Base-by-base conservation (phyloP, 2,888 invertebrate genomes). In the Gymnosoma rotundatum region DNA sequence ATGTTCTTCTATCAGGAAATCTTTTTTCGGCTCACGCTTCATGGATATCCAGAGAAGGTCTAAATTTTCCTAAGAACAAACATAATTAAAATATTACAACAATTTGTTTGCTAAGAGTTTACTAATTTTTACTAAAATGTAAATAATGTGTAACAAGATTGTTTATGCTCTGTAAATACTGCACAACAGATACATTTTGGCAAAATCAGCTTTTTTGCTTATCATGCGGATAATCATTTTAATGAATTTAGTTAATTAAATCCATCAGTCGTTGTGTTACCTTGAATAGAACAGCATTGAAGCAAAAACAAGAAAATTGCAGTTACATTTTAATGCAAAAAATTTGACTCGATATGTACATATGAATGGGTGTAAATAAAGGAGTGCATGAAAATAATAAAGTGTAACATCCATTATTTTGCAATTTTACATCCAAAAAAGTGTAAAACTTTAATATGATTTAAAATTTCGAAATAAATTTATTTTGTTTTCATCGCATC, bases 191-290 rank as follows among this genome's bases (percentile, higher is more conserved):
- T n/a, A 3, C 9, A 48, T 74, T 79, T 83, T 42, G 64, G 56
- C 70, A 66, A 63, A 63, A 21, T 78, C 56, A 60, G 73, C 78
- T 16, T 69, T 73, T 73, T 73, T 73, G 81, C 42, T 78, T 81
- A 78, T 78, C 84, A 81, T 74, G 81, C 81, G 61, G 70, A 78
- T 81, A 84, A 81, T 84, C 78, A 74, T 69, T 84, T 81, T 66
- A 84, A 84, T 78, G 84, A 81, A 84, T 78, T 78, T 56, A 84
- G 74, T 84, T 84, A 81, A 81, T 84, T 84, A 81, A 74, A 84
- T 81, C 50, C 48, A 78, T 74, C 74, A 74, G 60, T 54, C 20
- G 66, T 67, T 66, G 58, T 50, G 36, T 42, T 84, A 70, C 84
- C 81, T 84, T 84, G 81, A 78, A 78, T 52, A 52, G 45, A 73